Conservation (phyloP, 2,888 invertebrate genomes). For the Ligdia adustata region DNA sequence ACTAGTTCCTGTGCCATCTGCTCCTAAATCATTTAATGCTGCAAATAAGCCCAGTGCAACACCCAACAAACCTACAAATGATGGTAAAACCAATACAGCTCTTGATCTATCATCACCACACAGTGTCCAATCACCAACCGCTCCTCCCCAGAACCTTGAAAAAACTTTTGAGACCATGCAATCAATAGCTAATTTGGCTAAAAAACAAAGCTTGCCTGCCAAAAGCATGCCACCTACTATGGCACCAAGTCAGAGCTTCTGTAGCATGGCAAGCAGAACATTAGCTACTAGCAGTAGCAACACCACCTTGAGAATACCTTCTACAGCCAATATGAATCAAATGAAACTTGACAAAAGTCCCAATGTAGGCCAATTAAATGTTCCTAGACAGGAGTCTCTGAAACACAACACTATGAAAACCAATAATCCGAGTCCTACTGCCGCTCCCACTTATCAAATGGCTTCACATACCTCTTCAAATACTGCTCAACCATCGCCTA, state of each 20-base stretch:
- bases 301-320: constrained; percentile 65
- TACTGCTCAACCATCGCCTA: constrained; percentile 66
- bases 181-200: constrained; percentile 78
- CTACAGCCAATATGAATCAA: constrained; percentile 58
- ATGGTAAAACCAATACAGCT: constrained; percentile 69
- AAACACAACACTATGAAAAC: constrained; percentile 57
- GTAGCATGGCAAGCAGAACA: constrained; percentile 58
- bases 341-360: constrained; percentile 64
- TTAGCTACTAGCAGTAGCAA: constrained; percentile 47
- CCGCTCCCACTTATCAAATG: constrained; percentile 60
- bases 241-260: constrained; percentile 61
- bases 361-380: constrained; percentile 47
- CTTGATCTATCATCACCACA: constrained; percentile 78
- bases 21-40: constrained; percentile 67
- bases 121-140: constrained; percentile 67
- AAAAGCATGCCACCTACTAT: constrained; percentile 59
- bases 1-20: constrained; percentile 72
- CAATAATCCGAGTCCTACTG: constrained; percentile 48
- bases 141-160: constrained; percentile 67
- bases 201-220: constrained; percentile 71
- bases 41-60: constrained; percentile 61
- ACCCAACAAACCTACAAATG: constrained; percentile 50
- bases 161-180: constrained; percentile 81
- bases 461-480: constrained; percentile 54
- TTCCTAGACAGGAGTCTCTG: constrained; percentile 56